Percentiles rank a stretch among this genome's conserved stretches.
These are phyloP conservation scores for Caenorhabditis zanzibari DNA, from an alignment of 2,888 invertebrate species.

Conservation along the genomic window DNA sequence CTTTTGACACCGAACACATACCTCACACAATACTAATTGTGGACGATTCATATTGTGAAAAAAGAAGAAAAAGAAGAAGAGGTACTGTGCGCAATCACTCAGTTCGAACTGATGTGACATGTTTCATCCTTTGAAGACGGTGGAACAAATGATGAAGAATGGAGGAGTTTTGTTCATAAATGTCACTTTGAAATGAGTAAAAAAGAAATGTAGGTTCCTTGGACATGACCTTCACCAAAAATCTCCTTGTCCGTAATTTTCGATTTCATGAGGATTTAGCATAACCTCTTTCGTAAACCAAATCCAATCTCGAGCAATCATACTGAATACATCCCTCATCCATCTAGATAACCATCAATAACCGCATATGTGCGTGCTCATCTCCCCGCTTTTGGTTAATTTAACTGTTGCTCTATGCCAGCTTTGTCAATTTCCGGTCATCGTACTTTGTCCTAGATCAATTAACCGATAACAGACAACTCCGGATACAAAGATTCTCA, in stretches of 20 bases:
- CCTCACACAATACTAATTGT: constrained; percentile 56
- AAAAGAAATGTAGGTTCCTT: background rate
- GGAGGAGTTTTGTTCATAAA: constrained; percentile 31
- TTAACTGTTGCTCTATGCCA: constrained; percentile 63
- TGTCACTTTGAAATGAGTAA: constrained; percentile 9
- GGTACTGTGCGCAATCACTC: constrained; percentile 54
- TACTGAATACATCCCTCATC: constrained; percentile 16
- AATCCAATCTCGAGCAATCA: background rate
- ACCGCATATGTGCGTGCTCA: constrained; percentile 31
- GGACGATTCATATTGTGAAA: constrained; percentile 52
- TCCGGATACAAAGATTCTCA: constrained; percentile 6
- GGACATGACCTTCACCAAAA: background rate
- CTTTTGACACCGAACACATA: constrained; percentile 51
- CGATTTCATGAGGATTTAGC: too few relatives aligned
- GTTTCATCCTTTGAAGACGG: constrained; percentile 57
- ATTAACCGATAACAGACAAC: constrained; percentile 61
- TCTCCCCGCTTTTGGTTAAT: constrained; percentile 45
- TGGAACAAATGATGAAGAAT: constrained; percentile 8
- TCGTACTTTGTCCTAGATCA: constrained; percentile 56
- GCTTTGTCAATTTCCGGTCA: constrained; percentile 66
- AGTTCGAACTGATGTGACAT: constrained; percentile 62
- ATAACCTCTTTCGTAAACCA: background rate
- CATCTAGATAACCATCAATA: constrained; percentile 62
- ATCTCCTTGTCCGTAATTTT: background rate
- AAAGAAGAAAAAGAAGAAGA: constrained; percentile 1